Evolutionary conservation across 2,113 vertebrate genomes (phyloP), one percentile per base, ranked within the genome.

Genomic region (Ahaetulla prasina): DNA sequence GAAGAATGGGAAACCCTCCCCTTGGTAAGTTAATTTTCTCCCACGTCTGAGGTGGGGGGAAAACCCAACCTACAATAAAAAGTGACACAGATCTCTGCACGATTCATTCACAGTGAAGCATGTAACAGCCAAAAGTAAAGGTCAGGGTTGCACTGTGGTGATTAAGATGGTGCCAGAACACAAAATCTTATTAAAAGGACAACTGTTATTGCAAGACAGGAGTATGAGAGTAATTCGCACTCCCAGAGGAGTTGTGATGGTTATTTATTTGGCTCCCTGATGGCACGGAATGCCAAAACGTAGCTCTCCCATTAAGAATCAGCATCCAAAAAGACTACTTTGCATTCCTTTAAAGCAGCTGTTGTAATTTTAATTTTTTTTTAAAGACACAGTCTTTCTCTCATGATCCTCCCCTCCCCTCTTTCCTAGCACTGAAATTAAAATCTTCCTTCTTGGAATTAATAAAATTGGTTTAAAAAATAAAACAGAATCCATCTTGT

Each of bases 141-240:
- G 96, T 95, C 95, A 96, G 96, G 94, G 92, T 94, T 95, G 91
- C 90, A 87, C 84, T 57, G 93, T 93, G 96, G 95, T 92, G 95
- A 96, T 95, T 96, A 96, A 92, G 90, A 94, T 14, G 30, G 89
- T 92, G 87, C 50, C 93, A 94, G 92, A 95, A 96, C 87, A 96
- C 93, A 95, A 94, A 97, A 95, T 92, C 94, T 93, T 95, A 97
- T 94, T 96, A 96, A 96, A 96, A 89, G 92, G 96, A 94, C 57
- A 88, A 89, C 14, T 54, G 93, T 35, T 89, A 94, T 93, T 94
- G 93, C 92, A 94, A 88, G 45, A 89, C 89, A 94, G 94, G 93
- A 94, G 22, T 85, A 88, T 95, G 93, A 95, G 92, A 95, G 93
- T 96, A 96, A 97, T 94, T 96, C 95, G 92, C 95, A 95, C 92